Evolutionary conservation across 1,140 invertebrate genomes (phyloP).

Genomic region (Drosophila burlai): DNA sequence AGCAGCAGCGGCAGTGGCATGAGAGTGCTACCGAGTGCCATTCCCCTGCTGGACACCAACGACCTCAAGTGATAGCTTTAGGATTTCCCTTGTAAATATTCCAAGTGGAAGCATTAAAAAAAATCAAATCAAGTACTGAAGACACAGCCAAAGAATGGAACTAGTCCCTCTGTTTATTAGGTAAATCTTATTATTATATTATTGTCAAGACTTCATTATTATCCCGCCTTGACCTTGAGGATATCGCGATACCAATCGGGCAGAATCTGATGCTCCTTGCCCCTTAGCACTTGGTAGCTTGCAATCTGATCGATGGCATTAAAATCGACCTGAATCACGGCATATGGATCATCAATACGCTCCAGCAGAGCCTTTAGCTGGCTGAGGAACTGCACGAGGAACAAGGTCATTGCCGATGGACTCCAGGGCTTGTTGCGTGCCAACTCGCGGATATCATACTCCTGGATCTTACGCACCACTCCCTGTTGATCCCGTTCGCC

Average conservation of each 20-base stretch:
- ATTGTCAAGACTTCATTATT: neutral
- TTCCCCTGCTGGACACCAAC: constrained; percentile 61
- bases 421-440: constrained; percentile 57
- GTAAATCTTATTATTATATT: too few relatives aligned
- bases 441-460: constrained; percentile 22
- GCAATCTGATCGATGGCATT: neutral
- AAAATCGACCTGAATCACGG: constrained; percentile 49
- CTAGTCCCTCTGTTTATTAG: neutral
- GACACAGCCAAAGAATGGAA: neutral
- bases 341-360: constrained; percentile 28
- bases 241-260: constrained; percentile 56
- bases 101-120: neutral
- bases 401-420: constrained; percentile 36
- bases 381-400: constrained; percentile 41
- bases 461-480: constrained; percentile 56
- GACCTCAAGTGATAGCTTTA: constrained; percentile 51
- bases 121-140: neutral
- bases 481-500: constrained; percentile 89
- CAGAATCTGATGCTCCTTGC: constrained; percentile 18
- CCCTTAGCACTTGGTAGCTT: constrained; percentile 17
- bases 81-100: constrained; percentile 10
- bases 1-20: neutral
- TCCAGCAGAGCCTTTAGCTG: constrained; percentile 36
- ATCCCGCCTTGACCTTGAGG: constrained; percentile 1
- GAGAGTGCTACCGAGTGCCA: constrained; percentile 1